A percentile compares a stretch with the other conserved stretches of the same genome.
Conservation (phyloP, 1,140 invertebrate genomes). For the Scaptomyza pallida region DNA sequence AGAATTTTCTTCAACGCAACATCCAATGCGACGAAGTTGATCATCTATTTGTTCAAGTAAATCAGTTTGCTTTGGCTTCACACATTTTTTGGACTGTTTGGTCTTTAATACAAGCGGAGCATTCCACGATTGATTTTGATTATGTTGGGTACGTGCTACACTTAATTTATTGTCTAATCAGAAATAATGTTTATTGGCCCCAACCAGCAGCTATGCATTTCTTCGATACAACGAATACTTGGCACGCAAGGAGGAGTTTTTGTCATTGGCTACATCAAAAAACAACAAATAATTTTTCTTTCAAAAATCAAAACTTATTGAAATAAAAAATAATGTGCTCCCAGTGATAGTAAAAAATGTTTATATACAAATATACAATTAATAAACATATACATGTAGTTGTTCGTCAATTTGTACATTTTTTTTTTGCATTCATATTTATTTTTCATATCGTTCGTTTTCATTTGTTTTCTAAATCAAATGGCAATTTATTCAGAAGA, state of each 20-base stretch:
- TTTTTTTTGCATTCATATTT: constrained; percentile 67
- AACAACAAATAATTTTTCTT: constrained; percentile 70
- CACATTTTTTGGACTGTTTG: constrained; percentile 97
- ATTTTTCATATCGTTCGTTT: constrained; percentile 45
- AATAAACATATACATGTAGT: constrained; percentile 80
- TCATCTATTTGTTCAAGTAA: constrained; percentile 90
- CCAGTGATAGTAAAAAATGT: constrained; percentile 51
- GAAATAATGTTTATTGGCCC: neutral
- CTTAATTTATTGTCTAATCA: neutral
- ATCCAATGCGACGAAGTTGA: constrained; percentile 87
- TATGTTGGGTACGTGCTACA: constrained; percentile 91
- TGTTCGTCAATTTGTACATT: constrained; percentile 80
- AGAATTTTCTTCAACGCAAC: constrained; percentile 86
- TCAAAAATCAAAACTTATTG: constrained; percentile 13
- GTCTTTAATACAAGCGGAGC: constrained; percentile 95
- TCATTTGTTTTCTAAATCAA: too few relatives aligned
- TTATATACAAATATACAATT: constrained; percentile 61
- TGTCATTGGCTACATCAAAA: constrained; percentile 65
- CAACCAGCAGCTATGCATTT: constrained; percentile 87
- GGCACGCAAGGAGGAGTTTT: constrained; percentile 84
- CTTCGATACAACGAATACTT: constrained; percentile 88
- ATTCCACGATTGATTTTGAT: constrained; percentile 97
- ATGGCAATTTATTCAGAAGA: too few relatives aligned
- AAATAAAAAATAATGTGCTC: constrained; percentile 38
- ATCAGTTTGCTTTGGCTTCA: constrained; percentile 91